phyloP scores from a whole-genome alignment of 53 echinoderm and acorn worm genomes.

The Patiria pectinifera region DNA sequence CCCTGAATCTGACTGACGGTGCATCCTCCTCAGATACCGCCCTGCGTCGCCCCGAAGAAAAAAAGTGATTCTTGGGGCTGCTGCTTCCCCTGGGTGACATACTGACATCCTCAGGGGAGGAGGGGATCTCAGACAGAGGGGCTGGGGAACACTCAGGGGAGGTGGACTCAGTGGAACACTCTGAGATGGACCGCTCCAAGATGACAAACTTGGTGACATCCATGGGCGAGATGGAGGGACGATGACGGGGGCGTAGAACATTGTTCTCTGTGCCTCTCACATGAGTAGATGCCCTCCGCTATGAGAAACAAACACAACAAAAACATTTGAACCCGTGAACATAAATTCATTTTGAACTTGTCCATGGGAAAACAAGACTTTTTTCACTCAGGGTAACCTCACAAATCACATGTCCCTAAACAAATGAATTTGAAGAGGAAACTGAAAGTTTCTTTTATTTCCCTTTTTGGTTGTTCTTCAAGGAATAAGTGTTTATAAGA shows the following conservation, averaged over 20 bases:
- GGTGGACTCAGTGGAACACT: conserved; percentile 68
- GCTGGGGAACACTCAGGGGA: conserved; percentile 48
- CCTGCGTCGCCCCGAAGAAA: conserved; percentile 32
- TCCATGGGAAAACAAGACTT: no score
- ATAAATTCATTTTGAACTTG: no score
- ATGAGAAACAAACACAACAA: not conserved
- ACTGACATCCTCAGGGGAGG: conserved; percentile 85
- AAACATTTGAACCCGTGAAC: not conserved
- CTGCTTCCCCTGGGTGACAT: conserved; percentile 72
- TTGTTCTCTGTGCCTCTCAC: conserved; percentile 78
- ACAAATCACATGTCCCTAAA: no score
- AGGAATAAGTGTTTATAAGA: no score
- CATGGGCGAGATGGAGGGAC: conserved; percentile 92
- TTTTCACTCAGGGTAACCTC: no score
- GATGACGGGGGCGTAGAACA: conserved; percentile 72
- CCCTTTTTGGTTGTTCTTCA: no score
- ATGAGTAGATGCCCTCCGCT: conserved; percentile 84
- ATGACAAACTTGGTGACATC: conserved; percentile 89
- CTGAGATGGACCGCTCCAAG: conserved; percentile 80
- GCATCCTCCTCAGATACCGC: conserved; percentile 9
- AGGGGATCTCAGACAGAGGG: conserved; percentile 59
- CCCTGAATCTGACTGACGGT: not conserved
- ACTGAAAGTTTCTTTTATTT: no score
- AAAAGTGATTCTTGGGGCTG: conserved; percentile 37
- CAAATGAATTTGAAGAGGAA: no score